Evolutionary conservation across 2,113 vertebrate genomes (phyloP).

Genomic region (Lophura nycthemera): DNA sequence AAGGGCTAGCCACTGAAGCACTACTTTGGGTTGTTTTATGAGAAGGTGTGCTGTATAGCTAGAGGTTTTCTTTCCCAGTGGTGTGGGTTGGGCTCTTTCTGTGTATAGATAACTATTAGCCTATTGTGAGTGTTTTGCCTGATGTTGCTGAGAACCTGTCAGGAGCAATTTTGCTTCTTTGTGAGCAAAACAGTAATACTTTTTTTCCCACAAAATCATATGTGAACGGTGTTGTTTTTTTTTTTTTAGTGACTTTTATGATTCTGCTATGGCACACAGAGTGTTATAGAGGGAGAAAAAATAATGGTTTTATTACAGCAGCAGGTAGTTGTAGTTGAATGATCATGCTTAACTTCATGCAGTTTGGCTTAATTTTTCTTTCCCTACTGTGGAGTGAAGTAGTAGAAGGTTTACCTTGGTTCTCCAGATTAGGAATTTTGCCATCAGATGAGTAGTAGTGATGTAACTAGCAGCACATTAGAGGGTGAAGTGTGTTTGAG

Average conservation of each 20-base stretch:
- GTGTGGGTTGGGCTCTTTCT: too few species aligned
- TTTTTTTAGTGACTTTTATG: not conserved
- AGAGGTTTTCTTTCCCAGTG: too few species aligned
- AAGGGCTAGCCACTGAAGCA: too few species aligned
- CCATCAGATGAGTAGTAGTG: not conserved
- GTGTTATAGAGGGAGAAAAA: not conserved
- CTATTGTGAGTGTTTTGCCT: too few species aligned
- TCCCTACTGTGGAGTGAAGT: slow-evolving; percentile 32
- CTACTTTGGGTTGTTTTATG: too few species aligned
- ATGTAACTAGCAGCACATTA: not conserved
- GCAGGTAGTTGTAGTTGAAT: slow-evolving; percentile 24
- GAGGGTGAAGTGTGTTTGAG: not conserved
- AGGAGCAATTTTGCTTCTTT: too few species aligned
- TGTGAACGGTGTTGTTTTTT: not conserved
- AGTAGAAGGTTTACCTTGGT: slow-evolving; percentile 38
- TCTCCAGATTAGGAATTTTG: not conserved
- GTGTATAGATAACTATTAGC: too few species aligned
- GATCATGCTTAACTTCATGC: slow-evolving; percentile 55
- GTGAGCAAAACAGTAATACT: not conserved
- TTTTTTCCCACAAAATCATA: too few species aligned
- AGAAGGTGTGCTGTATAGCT: too few species aligned
- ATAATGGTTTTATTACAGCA: not conserved
- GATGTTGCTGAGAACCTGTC: too few species aligned
- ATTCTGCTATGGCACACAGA: not conserved
- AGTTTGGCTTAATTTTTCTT: slow-evolving; percentile 32